A percentile compares a stretch with the other conserved stretches of the same genome.
These are phyloP conservation scores for Mastomys natalensis DNA, from an alignment of 2,113 vertebrate species.

Conservation along the genomic window DNA sequence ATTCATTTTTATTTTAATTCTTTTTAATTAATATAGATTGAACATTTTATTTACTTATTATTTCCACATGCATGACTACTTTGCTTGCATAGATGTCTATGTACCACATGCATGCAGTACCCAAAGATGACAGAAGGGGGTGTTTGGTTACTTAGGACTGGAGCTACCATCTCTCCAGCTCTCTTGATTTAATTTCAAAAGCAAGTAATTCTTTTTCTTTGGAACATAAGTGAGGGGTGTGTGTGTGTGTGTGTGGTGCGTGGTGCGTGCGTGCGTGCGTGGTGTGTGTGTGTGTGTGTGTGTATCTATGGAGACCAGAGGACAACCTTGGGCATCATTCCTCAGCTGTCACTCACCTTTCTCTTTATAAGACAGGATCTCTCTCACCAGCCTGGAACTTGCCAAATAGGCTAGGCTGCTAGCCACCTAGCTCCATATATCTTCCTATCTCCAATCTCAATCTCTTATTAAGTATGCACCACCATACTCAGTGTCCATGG, in stretches of 20 bases:
- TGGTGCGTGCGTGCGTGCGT: too few relatives aligned
- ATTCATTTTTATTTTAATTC: background rate
- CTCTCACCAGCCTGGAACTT: background rate
- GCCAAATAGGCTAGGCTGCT: background rate
- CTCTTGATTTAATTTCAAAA: background rate
- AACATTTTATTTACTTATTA: background rate
- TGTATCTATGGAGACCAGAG: background rate
- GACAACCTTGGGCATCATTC: background rate
- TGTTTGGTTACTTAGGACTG: background rate
- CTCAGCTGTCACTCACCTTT: too few relatives aligned
- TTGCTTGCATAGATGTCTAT: background rate
- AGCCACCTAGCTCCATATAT: background rate
- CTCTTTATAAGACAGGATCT: background rate
- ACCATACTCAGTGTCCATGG: too few relatives aligned
- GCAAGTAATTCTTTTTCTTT: background rate
- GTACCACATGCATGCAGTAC: background rate
- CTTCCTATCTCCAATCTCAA: background rate
- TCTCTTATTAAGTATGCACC: background rate
- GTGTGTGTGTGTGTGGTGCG: background rate
- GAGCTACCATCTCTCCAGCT: background rate
- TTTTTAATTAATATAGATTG: background rate
- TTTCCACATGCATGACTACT: background rate
- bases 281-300: background rate
- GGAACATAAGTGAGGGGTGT: background rate
- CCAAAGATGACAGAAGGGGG: background rate